Conservation (phyloP, 2,888 invertebrate species). For the Nezara viridula region DNA sequence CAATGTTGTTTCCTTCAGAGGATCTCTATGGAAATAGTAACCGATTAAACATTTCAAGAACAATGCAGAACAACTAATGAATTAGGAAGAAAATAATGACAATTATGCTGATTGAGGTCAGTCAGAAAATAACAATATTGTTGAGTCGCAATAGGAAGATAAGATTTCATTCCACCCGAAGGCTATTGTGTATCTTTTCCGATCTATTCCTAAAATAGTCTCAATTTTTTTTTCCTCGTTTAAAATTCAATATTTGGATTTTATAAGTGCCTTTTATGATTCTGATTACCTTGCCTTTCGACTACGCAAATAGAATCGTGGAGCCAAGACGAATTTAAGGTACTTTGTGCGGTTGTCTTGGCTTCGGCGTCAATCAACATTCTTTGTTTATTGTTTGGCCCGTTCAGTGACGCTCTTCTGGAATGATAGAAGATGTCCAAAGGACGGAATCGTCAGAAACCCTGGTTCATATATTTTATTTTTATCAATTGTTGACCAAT, state of each 20-base stretch:
- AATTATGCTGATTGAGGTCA: neutral
- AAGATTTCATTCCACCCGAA: neutral
- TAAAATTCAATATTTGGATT: neutral
- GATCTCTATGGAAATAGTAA: neutral
- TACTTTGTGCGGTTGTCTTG: neutral
- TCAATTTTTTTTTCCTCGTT: neutral
- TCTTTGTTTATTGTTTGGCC: conserved; percentile 37
- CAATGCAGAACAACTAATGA: neutral
- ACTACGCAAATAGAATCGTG: neutral
- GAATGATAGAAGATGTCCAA: neutral
- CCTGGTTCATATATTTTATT: neutral
- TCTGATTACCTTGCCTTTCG: neutral
- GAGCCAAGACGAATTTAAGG: neutral
- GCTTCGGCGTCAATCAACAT: neutral
- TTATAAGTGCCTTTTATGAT: neutral
- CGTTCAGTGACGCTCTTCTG: neutral
- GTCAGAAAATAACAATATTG: neutral
- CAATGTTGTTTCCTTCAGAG: neutral
- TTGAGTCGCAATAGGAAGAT: conserved; percentile 14
- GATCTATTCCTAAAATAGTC: neutral
- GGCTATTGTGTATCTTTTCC: neutral
- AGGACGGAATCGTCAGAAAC: neutral
- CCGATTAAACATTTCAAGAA: neutral
- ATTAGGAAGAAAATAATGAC: neutral
- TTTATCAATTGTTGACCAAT: neutral